Evolutionary conservation across 2,113 vertebrate species (phyloP), one percentile per base, ranked within the genome.

Genomic region (Melanotaenia duboulayi): DNA sequence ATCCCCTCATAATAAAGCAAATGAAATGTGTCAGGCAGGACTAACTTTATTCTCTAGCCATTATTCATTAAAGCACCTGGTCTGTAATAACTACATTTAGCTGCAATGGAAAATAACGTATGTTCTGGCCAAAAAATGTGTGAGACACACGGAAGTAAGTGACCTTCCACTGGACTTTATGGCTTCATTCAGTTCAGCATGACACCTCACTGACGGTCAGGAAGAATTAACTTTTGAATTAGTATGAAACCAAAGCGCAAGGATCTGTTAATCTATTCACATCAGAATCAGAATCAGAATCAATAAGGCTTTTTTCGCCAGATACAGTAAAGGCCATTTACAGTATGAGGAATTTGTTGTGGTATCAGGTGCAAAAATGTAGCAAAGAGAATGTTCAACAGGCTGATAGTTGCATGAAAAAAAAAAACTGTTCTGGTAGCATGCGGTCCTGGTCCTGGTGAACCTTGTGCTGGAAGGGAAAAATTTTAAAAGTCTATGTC

Each of bases 151-250:
- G 23, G 51, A 63, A 70, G 49, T 71, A 35, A 25, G 77, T 44
- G 58, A 64, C 66, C 65, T 86, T 84, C 51, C 63, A 42, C 17
- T 71, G 63, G 71, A 65, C 71, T 65, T 61, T 82, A 60, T 82
- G 78, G 72, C 52, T 87, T 71, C 40, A 42, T 78, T 60, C 63
- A 62, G 13, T 84, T 75, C 46, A 37, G 44, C 39, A 13, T n/a
- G 44, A 79, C 66, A 64, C 69, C 57, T 81, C 75, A 76, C 49
- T 46, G 59, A 74, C 75, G 84, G 85, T 85, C 85, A 87, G 79
- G 37, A 87, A 63, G 19, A 8, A 50, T 87, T 82, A 86, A 78
- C 65, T 79, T 79, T 79, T 77, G 76, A 82, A 73, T 88, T 87
- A 74, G 59, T 71, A 80, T 65, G 72, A 66, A 17, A 58, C 77